Base-by-base conservation (phyloP, 2,797 vertebrate species). In the Enteromius anoplus region DNA sequence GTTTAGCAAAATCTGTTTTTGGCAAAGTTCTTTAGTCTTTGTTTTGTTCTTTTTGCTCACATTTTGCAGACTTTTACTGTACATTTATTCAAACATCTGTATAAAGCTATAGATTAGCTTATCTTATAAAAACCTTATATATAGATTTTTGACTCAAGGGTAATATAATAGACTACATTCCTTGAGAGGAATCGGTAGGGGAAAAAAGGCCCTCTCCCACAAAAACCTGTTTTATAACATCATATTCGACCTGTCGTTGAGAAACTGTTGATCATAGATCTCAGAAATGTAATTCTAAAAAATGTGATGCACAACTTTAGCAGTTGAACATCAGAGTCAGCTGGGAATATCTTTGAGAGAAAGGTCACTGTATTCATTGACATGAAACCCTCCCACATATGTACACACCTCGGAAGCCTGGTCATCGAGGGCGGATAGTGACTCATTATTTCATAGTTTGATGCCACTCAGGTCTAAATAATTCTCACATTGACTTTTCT, bases 391-490 rank as follows among this genome's bases (percentile, higher is more conserved):
- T 47, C 68, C 19, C 68, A n/a, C 78, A n/a, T n/a, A 37, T 49
- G 8, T 26, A n/a, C 40, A 64, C 11, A 0, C 32, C 26, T 80
- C 29, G 1, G n/a, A 58, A 15, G 21, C 34, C 26, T 75, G 51
- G 29, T 34, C 10, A 14, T 32, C 5, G 10, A 65, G 75, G 40
- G 37, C 10, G 26, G 29, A 26, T n/a, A 32, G 42, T 62, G 79
- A 72, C 79, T 58, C 78, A 80, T 66, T 80, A 42, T 55, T 5
- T 14, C 47, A 72, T n/a, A 73, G 71, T 40, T 73, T 17, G 1
- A 55, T 68, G 14, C n/a, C 64, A 55, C 32, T 69, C 4, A 4
- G 37, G 58, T 47, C 78, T 71, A 5, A 80, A 80, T 71, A 42
- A 71, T n/a, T 80, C 23, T 80, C 7, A n/a, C 8, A 11, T 60